A percentile compares a stretch with the other conserved stretches of the same genome.
phyloP scores from a whole-genome alignment of 2,113 vertebrate species.

The Pteropus alecto region DNA sequence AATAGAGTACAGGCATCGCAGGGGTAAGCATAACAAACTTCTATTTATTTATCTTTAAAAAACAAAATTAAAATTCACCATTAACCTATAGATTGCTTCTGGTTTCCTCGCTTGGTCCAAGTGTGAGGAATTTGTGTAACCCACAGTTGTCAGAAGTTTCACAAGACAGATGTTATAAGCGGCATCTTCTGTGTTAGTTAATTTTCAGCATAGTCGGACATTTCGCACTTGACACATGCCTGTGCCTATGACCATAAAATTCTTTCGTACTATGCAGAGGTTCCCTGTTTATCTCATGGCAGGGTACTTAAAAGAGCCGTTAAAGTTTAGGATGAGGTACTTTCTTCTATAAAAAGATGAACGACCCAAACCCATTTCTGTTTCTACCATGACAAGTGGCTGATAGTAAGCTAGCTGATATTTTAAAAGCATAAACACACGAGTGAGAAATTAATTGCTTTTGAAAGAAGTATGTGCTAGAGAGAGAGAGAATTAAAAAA shows the following conservation, averaged over 20 bases:
- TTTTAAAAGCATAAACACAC: neutral
- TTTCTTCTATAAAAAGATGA: neutral
- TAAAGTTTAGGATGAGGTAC: neutral
- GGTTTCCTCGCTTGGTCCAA: neutral
- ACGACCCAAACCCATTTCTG: neutral
- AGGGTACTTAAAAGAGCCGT: neutral
- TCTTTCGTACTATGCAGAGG: neutral
- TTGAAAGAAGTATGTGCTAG: neutral
- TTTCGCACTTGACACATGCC: neutral
- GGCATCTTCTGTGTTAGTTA: neutral
- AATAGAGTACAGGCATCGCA: neutral
- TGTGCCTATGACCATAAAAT: neutral
- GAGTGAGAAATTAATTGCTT: neutral
- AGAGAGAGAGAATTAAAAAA: neutral
- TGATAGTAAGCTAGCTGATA: neutral
- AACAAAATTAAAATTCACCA: neutral
- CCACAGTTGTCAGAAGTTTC: neutral
- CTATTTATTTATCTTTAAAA: neutral
- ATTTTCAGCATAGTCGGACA: neutral
- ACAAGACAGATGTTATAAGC: neutral
- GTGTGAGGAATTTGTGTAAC: neutral
- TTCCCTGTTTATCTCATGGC: neutral
- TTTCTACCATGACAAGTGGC: neutral
- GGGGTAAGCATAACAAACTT: neutral
- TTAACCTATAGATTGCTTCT: neutral